Percentiles rank a stretch among this genome's conserved stretches.
Conservation (phyloP, 2,113 vertebrate species). For the Sapayoa aenigma region DNA sequence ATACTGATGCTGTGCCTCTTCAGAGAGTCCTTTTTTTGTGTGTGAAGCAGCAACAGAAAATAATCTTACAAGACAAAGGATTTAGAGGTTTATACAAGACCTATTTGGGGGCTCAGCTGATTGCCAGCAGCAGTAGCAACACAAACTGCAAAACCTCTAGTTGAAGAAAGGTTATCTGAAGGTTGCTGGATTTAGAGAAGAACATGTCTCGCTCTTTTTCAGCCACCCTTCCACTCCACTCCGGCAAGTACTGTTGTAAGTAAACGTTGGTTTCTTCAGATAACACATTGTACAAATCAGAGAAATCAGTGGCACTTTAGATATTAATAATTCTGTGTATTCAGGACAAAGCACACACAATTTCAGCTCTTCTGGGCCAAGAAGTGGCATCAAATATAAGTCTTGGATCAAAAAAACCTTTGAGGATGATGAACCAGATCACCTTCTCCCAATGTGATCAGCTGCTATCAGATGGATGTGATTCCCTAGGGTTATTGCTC, state of each 20-base stretch:
- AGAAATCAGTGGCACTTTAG: background rate
- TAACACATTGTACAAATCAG: background rate
- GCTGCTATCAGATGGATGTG: background rate
- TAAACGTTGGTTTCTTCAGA: background rate
- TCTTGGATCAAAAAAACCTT: background rate
- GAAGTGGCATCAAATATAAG: background rate
- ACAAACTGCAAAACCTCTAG: background rate
- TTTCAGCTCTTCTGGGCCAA: background rate
- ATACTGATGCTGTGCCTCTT: rapidly evolving
- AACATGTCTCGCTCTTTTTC: background rate
- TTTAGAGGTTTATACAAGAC: background rate
- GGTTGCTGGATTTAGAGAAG: background rate
- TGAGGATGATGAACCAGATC: background rate
- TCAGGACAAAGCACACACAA: background rate
- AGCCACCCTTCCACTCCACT: rapidly evolving
- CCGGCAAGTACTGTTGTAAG: background rate
- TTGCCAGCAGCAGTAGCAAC: background rate
- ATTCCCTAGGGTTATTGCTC: background rate
- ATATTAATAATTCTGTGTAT: background rate
- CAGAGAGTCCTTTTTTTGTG: background rate
- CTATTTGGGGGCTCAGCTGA: background rate
- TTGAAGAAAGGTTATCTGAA: slow-evolving; percentile 17
- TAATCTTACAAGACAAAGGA: background rate
- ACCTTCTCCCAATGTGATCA: background rate
- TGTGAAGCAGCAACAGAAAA: background rate